These are phyloP conservation scores for Coturnix japonica DNA, from an alignment of 2,113 vertebrate species.

Conservation along the genomic window DNA sequence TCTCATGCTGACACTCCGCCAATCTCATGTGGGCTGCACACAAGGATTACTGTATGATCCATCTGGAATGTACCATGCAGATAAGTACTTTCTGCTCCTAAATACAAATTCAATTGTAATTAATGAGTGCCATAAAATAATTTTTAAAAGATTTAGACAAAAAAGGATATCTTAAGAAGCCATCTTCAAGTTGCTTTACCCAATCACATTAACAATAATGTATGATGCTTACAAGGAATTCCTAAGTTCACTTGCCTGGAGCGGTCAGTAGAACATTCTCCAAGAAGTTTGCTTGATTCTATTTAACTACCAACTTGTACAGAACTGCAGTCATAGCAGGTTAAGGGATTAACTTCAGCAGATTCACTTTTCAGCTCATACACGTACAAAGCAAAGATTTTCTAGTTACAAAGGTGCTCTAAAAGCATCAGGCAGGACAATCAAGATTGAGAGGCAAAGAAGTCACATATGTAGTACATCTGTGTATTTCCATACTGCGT, in stretches of 20 bases:
- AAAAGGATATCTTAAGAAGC: neutral
- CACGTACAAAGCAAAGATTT: neutral
- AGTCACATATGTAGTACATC: fast-evolving
- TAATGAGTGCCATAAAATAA: neutral
- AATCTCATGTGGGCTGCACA: slow-evolving; percentile 69
- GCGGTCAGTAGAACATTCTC: neutral
- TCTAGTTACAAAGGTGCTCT: neutral
- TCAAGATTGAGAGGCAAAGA: neutral
- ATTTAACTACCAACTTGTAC: neutral
- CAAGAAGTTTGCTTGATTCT: neutral
- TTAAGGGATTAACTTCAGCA: neutral
- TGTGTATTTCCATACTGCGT: neutral
- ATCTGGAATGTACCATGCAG: slow-evolving; percentile 60
- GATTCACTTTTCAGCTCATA: neutral
- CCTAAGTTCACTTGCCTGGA: neutral
- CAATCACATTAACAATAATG: neutral
- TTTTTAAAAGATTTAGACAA: neutral
- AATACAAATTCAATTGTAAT: slow-evolving; percentile 47
- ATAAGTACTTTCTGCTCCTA: slow-evolving; percentile 58
- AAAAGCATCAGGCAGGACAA: neutral
- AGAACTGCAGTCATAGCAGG: neutral
- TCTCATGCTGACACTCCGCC: slow-evolving; percentile 64
- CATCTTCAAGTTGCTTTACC: neutral
- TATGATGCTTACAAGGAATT: neutral
- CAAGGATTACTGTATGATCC: slow-evolving; percentile 75